Conservation (phyloP, 1,140 invertebrate genomes). For the Bombus confusus region DNA sequence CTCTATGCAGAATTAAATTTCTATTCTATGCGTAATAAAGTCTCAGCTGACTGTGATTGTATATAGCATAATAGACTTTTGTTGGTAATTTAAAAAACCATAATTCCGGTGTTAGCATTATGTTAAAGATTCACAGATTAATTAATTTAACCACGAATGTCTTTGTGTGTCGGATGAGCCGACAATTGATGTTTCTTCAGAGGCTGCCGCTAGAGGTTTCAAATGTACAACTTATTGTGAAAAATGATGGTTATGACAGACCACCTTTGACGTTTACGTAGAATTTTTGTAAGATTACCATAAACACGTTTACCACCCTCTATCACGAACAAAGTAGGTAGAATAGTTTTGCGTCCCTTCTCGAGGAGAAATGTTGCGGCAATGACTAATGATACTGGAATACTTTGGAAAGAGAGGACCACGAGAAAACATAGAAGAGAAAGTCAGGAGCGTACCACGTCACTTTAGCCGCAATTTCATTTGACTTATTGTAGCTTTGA, state of each 20-base stretch:
- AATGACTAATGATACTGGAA: conserved; percentile 73
- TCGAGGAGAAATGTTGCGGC: conserved; percentile 63
- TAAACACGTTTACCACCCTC: conserved; percentile 73
- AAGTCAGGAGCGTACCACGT: conserved; percentile 59
- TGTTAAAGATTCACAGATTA: background rate
- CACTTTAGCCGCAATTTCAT: background rate
- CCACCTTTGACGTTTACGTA: conserved; percentile 57
- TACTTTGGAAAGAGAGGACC: conserved; percentile 29
- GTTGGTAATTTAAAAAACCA: no score
- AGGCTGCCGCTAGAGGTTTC: conserved; percentile 30
- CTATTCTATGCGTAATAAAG: no score
- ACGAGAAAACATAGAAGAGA: conserved; percentile 58
- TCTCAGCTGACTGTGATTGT: no score
- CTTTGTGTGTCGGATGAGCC: background rate
- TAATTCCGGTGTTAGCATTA: background rate
- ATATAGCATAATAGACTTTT: no score
- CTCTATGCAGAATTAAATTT: no score
- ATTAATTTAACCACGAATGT: background rate
- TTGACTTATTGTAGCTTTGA: background rate
- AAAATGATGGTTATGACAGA: conserved; percentile 64
- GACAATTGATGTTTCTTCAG: conserved; percentile 25
- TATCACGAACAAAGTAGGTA: conserved; percentile 55
- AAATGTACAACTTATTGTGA: conserved; percentile 49
- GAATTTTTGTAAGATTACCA: conserved; percentile 68
- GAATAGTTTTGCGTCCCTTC: conserved; percentile 70